Evolutionary conservation across 2,113 vertebrate species (phyloP).

Genomic region (Cryptomyrus ogoouensis): DNA sequence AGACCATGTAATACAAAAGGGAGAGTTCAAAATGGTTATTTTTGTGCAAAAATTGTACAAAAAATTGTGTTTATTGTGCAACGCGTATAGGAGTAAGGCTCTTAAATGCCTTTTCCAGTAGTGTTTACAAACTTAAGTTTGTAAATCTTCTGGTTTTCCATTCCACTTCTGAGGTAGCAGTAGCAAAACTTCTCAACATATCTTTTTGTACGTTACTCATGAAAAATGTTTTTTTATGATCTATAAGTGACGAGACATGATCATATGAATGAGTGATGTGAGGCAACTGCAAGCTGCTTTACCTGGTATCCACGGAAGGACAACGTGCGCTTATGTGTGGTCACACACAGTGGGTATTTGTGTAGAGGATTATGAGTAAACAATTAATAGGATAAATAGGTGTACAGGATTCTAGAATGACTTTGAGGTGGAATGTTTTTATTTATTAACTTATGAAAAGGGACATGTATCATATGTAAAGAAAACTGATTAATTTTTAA

Average conservation of each 20-base stretch:
- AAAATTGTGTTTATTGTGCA: neutral
- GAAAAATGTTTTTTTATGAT: neutral
- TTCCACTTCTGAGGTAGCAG: neutral
- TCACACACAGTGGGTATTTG: neutral
- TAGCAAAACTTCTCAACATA: neutral
- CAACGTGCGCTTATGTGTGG: neutral
- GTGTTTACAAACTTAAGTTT: neutral
- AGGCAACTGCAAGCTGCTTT: neutral
- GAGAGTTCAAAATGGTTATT: neutral
- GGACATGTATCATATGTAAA: constrained; percentile 28
- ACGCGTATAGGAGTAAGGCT: neutral
- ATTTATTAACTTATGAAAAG: constrained; percentile 27
- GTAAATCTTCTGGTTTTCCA: neutral
- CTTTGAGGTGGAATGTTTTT: constrained; percentile 10
- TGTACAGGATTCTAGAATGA: neutral
- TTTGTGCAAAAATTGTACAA: no score
- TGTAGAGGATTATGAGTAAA: neutral
- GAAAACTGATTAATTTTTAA: constrained; percentile 20
- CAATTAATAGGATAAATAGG: neutral
- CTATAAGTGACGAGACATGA: neutral
- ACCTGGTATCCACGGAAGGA: neutral
- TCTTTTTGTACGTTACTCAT: neutral
- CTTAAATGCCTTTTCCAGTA: neutral
- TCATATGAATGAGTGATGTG: neutral
- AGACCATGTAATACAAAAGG: neutral